Percentiles rank a stretch among this genome's conserved stretches.
These are phyloP conservation scores for Chloropsis cyanopogon DNA, from an alignment of 2,113 vertebrate species.

Conservation along the genomic window DNA sequence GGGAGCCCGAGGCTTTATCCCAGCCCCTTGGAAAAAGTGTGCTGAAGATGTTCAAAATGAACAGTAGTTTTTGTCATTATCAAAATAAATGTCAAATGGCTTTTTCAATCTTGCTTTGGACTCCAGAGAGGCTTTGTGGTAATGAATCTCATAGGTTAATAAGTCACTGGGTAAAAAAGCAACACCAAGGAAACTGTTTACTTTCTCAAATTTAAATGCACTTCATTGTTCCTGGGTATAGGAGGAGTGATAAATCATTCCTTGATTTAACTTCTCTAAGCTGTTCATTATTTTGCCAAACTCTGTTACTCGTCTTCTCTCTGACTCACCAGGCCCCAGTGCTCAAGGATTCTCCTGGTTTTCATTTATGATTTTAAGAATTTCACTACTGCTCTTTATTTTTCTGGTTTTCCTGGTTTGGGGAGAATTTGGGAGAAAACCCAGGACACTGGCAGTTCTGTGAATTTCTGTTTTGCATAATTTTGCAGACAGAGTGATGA, in stretches of 20 bases:
- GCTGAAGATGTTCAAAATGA: neutral
- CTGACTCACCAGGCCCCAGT: neutral
- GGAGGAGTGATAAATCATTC: constrained; percentile 5
- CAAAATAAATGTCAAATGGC: constrained; percentile 15
- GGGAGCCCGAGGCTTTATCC: constrained; percentile 4
- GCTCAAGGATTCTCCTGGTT: neutral
- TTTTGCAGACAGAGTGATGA: neutral
- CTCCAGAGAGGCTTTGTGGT: neutral
- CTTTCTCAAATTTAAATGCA: constrained; percentile 10
- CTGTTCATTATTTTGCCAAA: neutral
- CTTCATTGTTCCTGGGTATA: neutral
- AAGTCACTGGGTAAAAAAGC: neutral
- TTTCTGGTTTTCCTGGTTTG: neutral
- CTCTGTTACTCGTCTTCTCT: neutral
- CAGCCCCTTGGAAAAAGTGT: neutral
- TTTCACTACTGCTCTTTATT: neutral
- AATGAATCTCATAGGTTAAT: neutral
- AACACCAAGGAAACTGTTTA: constrained; percentile 13
- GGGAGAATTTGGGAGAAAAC: too few species aligned
- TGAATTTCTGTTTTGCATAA: neutral
- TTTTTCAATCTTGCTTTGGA: constrained; percentile 21
- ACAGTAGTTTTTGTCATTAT: constrained; percentile 4
- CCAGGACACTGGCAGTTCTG: neutral
- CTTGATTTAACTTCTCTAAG: neutral
- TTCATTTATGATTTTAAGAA: neutral